Evolutionary conservation across 1,140 invertebrate species (phyloP).

Genomic region (Lepidurus apus): DNA sequence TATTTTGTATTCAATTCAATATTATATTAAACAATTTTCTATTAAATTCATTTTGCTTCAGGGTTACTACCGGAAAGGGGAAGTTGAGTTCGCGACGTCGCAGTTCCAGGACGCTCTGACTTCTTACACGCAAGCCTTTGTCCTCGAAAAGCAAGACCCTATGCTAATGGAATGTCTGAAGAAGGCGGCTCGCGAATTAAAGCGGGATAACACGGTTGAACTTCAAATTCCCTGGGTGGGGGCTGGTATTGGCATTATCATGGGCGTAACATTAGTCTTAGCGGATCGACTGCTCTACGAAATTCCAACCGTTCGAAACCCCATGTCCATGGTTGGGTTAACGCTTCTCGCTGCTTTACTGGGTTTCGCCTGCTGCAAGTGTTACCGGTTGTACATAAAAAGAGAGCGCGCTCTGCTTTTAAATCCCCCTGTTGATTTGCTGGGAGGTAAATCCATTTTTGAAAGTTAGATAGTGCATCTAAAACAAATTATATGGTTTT

Average conservation of each 20-base stretch:
- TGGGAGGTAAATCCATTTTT: constrained; percentile 40
- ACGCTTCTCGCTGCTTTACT: constrained; percentile 55
- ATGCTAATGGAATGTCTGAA: constrained; percentile 59
- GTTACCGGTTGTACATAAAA: constrained; percentile 52
- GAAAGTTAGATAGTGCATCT: neutral
- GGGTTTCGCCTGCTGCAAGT: constrained; percentile 53
- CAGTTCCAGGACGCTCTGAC: constrained; percentile 62
- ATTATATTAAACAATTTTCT: neutral
- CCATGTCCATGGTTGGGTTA: constrained; percentile 54
- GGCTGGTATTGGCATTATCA: constrained; percentile 62
- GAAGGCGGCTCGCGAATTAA: constrained; percentile 54
- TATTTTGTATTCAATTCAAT: constrained; percentile 42
- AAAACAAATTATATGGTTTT: constrained; percentile 3
- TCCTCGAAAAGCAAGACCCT: constrained; percentile 61
- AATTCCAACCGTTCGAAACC: constrained; percentile 57
- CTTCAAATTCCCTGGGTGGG: constrained; percentile 69
- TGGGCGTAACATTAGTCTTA: constrained; percentile 64
- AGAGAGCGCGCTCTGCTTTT: constrained; percentile 51
- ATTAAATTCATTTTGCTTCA: constrained; percentile 41
- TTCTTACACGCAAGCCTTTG: constrained; percentile 62
- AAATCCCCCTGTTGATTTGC: constrained; percentile 52
- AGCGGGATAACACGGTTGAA: constrained; percentile 55
- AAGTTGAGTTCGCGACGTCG: constrained; percentile 65
- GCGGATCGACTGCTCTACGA: constrained; percentile 61
- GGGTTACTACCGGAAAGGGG: constrained; percentile 73